phyloP scores from a whole-genome alignment of 2,113 vertebrate genomes.

The Ammodytes dubius region DNA sequence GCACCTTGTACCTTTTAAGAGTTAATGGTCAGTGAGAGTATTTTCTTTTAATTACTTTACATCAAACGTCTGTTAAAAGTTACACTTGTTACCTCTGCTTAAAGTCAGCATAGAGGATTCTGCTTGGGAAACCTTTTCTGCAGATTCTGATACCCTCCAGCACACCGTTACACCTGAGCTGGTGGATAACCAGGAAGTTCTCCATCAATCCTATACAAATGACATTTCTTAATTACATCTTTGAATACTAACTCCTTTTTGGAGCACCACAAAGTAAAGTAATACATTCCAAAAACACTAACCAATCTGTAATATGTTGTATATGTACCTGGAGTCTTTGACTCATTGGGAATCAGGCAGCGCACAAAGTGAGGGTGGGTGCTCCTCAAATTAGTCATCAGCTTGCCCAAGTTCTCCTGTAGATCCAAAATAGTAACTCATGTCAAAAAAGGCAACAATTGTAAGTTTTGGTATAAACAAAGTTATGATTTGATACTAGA shows the following conservation, averaged over 20 bases:
- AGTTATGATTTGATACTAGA: background rate
- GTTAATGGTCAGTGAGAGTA: background rate
- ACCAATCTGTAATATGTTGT: background rate
- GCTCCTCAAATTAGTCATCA: slow-evolving; percentile 77
- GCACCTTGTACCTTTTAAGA: slow-evolving; percentile 68
- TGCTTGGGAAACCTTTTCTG: slow-evolving; percentile 73
- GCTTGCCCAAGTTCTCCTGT: slow-evolving; percentile 74
- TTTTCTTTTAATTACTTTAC: background rate
- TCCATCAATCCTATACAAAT: slow-evolving; percentile 66
- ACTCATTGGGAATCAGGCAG: slow-evolving; percentile 74
- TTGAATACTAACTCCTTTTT: background rate
- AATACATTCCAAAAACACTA: background rate
- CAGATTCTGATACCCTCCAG: slow-evolving; percentile 76
- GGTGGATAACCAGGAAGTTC: slow-evolving; percentile 76
- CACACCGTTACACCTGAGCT: slow-evolving; percentile 77
- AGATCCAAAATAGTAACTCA: background rate
- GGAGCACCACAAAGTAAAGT: background rate
- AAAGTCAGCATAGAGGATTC: slow-evolving; percentile 64
- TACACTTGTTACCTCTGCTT: slow-evolving; percentile 62
- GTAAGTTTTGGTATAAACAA: background rate
- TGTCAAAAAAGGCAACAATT: background rate
- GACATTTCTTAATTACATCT: background rate
- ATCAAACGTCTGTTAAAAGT: background rate
- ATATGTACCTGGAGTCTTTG: slow-evolving; percentile 70
- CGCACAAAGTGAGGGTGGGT: slow-evolving; percentile 78